Percentiles rank a stretch among this genome's conserved stretches.
These are phyloP conservation scores for Ceyx cyanopectus DNA, from an alignment of 2,113 vertebrate genomes.

Conservation along the genomic window DNA sequence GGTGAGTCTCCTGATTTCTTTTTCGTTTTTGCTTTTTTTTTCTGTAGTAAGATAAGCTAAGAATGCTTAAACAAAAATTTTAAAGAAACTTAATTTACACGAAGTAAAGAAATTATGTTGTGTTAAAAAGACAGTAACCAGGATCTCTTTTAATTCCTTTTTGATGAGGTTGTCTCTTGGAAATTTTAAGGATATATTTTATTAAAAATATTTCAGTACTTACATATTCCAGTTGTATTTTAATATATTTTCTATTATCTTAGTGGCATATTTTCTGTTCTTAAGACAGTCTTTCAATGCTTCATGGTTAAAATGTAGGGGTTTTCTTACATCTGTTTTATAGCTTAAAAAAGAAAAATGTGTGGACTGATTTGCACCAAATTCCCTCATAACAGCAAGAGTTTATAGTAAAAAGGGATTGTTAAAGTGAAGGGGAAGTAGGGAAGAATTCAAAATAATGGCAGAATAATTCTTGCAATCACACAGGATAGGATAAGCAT, in stretches of 20 bases:
- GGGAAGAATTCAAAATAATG: constrained; percentile 40
- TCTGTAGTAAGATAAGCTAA: not conserved
- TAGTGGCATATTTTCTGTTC: not conserved
- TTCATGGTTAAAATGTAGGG: not conserved
- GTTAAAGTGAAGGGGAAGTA: not conserved
- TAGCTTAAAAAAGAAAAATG: not conserved
- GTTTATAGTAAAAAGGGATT: constrained; percentile 21
- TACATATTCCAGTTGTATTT: not conserved
- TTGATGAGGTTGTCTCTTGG: not conserved
- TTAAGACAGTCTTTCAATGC: not conserved
- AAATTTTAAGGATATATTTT: constrained; percentile 10
- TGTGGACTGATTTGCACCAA: constrained; percentile 39
- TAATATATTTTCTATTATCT: not conserved
- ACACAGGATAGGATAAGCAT: constrained; percentile 26
- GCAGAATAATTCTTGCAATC: constrained; percentile 38
- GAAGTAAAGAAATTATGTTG: not conserved
- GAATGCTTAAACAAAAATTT: not conserved
- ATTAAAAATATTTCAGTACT: not conserved
- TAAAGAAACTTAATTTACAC: not conserved
- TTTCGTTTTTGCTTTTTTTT: not conserved
- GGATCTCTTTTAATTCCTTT: not conserved
- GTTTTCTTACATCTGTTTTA: constrained; percentile 17
- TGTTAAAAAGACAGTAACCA: not conserved
- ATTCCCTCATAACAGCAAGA: not conserved
- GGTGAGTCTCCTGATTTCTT: not conserved